Evolutionary conservation across 2,888 invertebrate genomes (phyloP).

Genomic region (Deroplatys truncata): DNA sequence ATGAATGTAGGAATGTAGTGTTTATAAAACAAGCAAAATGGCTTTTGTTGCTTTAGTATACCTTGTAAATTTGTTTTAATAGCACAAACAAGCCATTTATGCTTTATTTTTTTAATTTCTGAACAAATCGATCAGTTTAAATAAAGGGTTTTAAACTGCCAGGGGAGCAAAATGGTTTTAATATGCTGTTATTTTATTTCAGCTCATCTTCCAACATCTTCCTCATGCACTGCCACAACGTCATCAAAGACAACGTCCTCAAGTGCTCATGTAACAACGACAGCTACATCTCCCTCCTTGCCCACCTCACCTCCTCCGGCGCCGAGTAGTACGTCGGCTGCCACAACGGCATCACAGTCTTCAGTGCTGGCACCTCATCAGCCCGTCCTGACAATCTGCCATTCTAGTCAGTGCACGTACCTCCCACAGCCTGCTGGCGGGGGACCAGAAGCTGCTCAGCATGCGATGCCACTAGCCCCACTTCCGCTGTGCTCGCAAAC

Average conservation of each 20-base stretch:
- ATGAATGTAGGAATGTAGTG: too few species aligned
- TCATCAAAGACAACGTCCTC: not conserved
- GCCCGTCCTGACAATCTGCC: conserved; percentile 11
- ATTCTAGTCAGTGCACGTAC: conserved; percentile 15
- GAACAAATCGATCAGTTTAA: too few species aligned
- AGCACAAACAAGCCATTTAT: too few species aligned
- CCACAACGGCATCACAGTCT: not conserved
- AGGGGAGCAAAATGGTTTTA: too few species aligned
- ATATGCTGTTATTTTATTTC: not conserved
- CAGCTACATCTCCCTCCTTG: conserved; percentile 24
- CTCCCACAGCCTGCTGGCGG: not conserved
- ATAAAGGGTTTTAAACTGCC: too few species aligned
- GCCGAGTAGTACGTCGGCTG: not conserved
- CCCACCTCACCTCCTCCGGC: conserved; percentile 19
- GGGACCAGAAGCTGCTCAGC: not conserved
- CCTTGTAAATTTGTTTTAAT: too few species aligned
- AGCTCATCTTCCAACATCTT: not conserved
- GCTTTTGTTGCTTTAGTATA: too few species aligned
- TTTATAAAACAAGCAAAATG: too few species aligned
- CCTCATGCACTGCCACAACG: not conserved
- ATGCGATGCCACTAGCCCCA: not conserved
- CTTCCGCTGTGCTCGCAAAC: not conserved
- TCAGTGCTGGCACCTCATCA: not conserved
- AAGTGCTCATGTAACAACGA: conserved; percentile 17
- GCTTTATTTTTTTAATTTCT: too few species aligned